Percentiles rank a stretch among this genome's conserved stretches.
Evolutionary conservation across 2,888 invertebrate genomes (phyloP).

Genomic region (Lasiommata megera): DNA sequence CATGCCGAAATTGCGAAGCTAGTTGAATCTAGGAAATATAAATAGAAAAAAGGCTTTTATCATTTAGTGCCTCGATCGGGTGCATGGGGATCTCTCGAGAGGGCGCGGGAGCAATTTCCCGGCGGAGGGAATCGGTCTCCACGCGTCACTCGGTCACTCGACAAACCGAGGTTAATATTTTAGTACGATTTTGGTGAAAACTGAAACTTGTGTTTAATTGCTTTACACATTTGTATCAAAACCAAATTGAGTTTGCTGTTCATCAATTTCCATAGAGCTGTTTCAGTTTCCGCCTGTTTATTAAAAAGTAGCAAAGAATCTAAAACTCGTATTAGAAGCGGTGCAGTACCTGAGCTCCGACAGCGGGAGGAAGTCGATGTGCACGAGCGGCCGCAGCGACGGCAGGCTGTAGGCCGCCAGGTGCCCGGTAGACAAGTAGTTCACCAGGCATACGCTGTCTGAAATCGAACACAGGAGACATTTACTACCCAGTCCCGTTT

Average conservation of each 20-base stretch:
- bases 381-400: slow-evolving; percentile 94
- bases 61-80: slow-evolving; percentile 76
- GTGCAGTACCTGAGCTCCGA: slow-evolving; percentile 91
- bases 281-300: slow-evolving; percentile 1
- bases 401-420: slow-evolving; percentile 97
- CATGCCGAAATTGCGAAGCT: slow-evolving; percentile 66
- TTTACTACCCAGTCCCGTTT: too few relatives aligned
- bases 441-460: slow-evolving; percentile 97
- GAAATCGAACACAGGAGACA: slow-evolving; percentile 46
- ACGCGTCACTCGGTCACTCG: slow-evolving; percentile 27
- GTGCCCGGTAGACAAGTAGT: slow-evolving; percentile 97
- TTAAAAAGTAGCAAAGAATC: slow-evolving; percentile 15
- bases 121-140: slow-evolving; percentile 32
- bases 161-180: slow-evolving; percentile 13
- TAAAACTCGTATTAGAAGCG: neutral
- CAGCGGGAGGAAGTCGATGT: slow-evolving; percentile 96
- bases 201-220: slow-evolving; percentile 9
- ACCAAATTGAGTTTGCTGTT: neutral
- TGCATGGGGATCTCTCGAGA: slow-evolving; percentile 64
- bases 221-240: neutral
- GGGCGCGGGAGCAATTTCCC: slow-evolving; percentile 47
- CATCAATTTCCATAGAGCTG: neutral
- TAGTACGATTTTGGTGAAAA: slow-evolving; percentile 13
- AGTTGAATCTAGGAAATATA: slow-evolving; percentile 36
- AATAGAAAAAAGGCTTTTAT: slow-evolving; percentile 70